Evolutionary conservation across 2,113 vertebrate genomes (phyloP), one percentile per base, ranked within the genome.

Genomic region (Ctenodactylus gundi): DNA sequence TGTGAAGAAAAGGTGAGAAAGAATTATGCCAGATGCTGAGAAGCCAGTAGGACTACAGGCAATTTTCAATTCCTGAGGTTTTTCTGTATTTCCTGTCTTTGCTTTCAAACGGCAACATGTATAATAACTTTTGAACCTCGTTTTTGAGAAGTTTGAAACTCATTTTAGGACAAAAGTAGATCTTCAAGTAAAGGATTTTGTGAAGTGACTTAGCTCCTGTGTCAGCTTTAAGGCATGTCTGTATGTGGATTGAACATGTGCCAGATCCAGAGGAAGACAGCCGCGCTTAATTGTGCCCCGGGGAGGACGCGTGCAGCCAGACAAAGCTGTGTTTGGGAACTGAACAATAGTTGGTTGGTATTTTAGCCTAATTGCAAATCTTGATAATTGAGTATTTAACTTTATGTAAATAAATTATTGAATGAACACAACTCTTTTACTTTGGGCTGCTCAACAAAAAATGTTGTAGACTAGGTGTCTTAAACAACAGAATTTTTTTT

Each of bases 241-340:
- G 18, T 49, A 62, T 77, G 93, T 88, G 44, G 49, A 78, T 49
- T 70, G 58, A 88, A 91, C 17, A 46, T 76, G 91, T 93, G 83
- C 57, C 41, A 68, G 44, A 14, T 17, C 60, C 44, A 81, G 29
- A 94, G 87, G 95, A 96, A 94, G 81, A 60, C 20, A 89, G 90
- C 90, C 92, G 93, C 80, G 75, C 75, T 90, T 96, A 88, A 93
- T 80, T 91, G 58, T 68, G 58, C 87, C n/a, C 80, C 34, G 17
- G 80, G 78, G 73, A 95, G 87, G 87, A 70, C 93, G 51, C 83
- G 80, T n/a, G 23, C 49, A 46, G 34, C 90, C 62, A 85, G 72
- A 78, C 44, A 77, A 94, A 29, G 44, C 29, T 14, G 8, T 57
- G n/a, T 75, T 67, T 78, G 60, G 60, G 78, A 91, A 81, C 18